Evolutionary conservation across 2,888 invertebrate species (phyloP), one percentile per base, ranked within the genome.

Genomic region (Sicus ferrugineus): DNA sequence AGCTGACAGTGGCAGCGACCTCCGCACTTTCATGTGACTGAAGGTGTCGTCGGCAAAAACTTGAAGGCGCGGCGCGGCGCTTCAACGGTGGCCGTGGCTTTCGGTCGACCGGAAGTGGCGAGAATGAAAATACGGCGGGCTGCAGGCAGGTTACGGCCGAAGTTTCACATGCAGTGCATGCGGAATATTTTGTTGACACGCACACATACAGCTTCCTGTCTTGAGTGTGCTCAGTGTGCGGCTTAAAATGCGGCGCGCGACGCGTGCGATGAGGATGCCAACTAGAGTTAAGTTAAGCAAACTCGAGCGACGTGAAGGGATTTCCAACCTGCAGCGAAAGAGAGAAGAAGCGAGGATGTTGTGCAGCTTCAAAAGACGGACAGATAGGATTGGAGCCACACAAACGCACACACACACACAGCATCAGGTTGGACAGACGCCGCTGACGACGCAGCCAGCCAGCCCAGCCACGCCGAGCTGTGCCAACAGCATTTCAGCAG

Each of bases 141-240:
- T 34, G 34, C 34, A 7, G 7, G 34, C 34, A 42, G 5, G 1
- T n/a, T 3, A 9, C 19, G 31, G n/a, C 31, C 31, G 58, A n/a
- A 23, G 56, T 30, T 48, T 62, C 48, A 30, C 62, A 62, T 62
- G 48, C 62, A 28, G 42, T 48, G 31, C 64, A 64, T 64, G 64
- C 52, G n/a, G 31, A 64, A 46, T 48, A 63, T 63, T 63, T 63
- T 63, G 48, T 63, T 63, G 63, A 48, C 63, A 30, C 30, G 14
- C 34, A 34, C 34, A 34, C 7, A 14, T 14, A 42, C 42, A 42
- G 7, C 14, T n/a, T n/a, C 42, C 7, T 16, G 42, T n/a, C 7
- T 30, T 58, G 58, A 58, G 58, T n/a, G n/a, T 58, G 48, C 48
- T 62, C 28, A 48, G 48, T 42, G 26, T 19, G 62, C 31, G 48